phyloP scores from a whole-genome alignment of 2,113 vertebrate species.

The Chelonoidis abingdonii region DNA sequence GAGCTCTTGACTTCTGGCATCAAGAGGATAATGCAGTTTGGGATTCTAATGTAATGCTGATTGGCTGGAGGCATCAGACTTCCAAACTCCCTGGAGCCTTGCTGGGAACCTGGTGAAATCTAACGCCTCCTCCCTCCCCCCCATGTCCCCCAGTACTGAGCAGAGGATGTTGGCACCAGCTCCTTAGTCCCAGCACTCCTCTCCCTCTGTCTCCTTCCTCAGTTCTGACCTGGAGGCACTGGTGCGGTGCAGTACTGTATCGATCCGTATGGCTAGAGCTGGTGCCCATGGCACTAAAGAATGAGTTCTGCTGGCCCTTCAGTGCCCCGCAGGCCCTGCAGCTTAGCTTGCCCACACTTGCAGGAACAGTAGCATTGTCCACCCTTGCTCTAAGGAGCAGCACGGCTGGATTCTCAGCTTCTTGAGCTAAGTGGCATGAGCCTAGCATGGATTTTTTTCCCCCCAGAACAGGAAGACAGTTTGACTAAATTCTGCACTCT shows the following conservation, averaged over 20 bases:
- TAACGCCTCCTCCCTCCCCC: neutral
- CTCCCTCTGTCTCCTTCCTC: accelerated
- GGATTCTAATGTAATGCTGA: accelerated
- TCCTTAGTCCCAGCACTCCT: neutral
- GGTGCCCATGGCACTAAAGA: neutral
- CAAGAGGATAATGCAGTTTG: neutral
- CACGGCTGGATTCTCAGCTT: neutral
- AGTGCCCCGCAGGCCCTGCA: neutral
- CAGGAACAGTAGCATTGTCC: neutral
- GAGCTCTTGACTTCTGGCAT: accelerated
- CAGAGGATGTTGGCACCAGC: accelerated
- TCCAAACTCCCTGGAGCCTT: neutral
- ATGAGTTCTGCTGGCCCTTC: neutral
- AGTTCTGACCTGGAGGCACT: neutral
- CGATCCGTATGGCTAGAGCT: neutral
- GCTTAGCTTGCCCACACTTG: neutral
- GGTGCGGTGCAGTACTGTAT: neutral
- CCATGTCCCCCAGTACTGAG: neutral
- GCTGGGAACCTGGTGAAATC: neutral
- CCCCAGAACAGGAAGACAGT: neutral
- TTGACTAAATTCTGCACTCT: neutral
- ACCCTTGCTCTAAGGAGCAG: too few relatives aligned
- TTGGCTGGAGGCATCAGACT: neutral
- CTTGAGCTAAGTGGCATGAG: neutral
- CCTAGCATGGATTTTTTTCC: neutral